Base-by-base conservation (phyloP, 37 sponge, comb jelly and placozoan species). In the Bolinopsis microptera region DNA sequence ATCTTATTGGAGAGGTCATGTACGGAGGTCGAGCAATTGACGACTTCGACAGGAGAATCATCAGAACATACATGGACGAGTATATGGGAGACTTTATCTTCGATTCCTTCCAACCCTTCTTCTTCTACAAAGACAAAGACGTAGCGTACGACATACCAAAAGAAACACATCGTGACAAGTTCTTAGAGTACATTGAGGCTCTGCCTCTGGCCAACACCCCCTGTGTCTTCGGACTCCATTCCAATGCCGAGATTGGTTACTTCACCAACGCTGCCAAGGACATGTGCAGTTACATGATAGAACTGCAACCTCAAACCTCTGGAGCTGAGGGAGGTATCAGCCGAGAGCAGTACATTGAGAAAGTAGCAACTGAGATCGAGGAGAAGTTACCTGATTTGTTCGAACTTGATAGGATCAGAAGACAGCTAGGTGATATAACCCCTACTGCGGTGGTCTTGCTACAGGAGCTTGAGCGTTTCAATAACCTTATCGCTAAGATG, bases 61-160 rank as follows among this genome's bases (percentile, higher is more conserved):
- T 99, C 80, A 99, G 93, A 93, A 99, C 96, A 18, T 99, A 99
- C 95, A 99, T 99, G 99, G 98, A 99, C 48, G 99, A 99, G 69
- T 99, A 99, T 94, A 97, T 99, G 97, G 99, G 99, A 83, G 99
- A 99, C 94, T 99, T 99, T 93, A 99, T 99, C 30, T 99, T 99
- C 93, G 99, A 99, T 92, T 96, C 99, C 32, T 99, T 99, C 92
- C 99, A 99, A 70, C 99, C 99, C 0, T 99, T 99, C 94, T 98
- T 97, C 94, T 99, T 99, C 95, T 97, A 96, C 96, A 77, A 94
- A 37, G 94, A 97, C 86, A 74, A 92, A 18, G 95, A 95, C 23
- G 96, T 97, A 69, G 97, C 97, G 67, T 99, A 99, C 90, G n/a
- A 67, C 36, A 99, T 99, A 76, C 99, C 99, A 30, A 83, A 38